Evolutionary conservation across 2,888 invertebrate genomes (phyloP).

Genomic region (Amorpha juglandis): DNA sequence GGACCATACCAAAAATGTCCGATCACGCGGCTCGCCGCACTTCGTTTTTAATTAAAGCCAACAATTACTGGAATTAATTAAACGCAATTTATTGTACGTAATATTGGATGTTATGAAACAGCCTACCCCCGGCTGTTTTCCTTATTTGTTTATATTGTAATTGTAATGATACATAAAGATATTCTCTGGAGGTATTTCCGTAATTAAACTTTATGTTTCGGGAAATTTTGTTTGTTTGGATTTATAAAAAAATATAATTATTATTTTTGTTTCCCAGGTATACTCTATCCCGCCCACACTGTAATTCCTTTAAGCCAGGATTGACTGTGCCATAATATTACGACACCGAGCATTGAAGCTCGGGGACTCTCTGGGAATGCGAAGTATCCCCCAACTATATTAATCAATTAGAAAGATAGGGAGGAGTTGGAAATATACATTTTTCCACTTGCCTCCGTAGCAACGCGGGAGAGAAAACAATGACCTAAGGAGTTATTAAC

Average conservation of each 20-base stretch:
- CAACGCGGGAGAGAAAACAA: no score
- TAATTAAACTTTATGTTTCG: not conserved
- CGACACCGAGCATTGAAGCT: no score
- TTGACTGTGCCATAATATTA: no score
- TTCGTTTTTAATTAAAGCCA: conserved; percentile 23
- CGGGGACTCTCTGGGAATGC: no score
- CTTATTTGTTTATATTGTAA: conserved; percentile 1
- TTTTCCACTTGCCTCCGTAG: no score
- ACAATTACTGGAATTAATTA: conserved; percentile 25
- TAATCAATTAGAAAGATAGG: no score
- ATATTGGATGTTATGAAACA: conserved; percentile 12
- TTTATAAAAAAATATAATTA: not conserved
- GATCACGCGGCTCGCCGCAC: conserved; percentile 8
- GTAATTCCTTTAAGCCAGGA: no score
- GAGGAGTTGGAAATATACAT: no score
- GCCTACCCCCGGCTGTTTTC: not conserved
- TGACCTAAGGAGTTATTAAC: no score
- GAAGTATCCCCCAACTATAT: no score
- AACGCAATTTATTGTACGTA: conserved; percentile 8
- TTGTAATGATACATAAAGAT: not conserved
- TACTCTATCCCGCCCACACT: no score
- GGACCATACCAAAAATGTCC: not conserved
- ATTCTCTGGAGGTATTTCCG: not conserved
- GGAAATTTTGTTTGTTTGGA: not conserved
- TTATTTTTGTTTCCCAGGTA: no score